Evolutionary conservation across 2,888 invertebrate species (phyloP), one percentile per base, ranked within the genome.

Genomic region (Baronia brevicornis): DNA sequence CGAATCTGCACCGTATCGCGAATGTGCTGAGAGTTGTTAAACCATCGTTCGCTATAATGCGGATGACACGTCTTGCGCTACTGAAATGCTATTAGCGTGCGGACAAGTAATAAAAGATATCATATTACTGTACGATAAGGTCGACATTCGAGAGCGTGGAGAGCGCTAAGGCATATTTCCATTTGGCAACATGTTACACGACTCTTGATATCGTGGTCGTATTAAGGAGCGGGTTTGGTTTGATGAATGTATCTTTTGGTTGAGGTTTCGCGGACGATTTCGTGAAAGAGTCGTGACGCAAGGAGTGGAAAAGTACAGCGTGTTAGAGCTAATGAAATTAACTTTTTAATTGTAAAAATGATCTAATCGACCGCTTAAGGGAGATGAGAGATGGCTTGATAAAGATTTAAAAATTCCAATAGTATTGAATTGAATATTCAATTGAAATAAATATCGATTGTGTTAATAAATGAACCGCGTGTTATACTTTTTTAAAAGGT

Each of bases 1-100:
- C 62, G 57, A 79, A 74, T 70, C 54, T 80, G 63, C 58, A 67
- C 78, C 74, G 66, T 79, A 75, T 64, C 52, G 46, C 56, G 54
- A 64, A 62, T 49, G 58, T 48, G 51, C 60, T 71, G 60, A n/a
- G 54, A 68, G 74, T 74, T 62, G 68, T 63, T 71, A 72, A 71
- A 63, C 61, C 63, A 59, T 62, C 63, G 68, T 54, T 52, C 47
- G 50, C 51, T 46, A 60, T 58, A 61, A 60, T 58, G 59, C 61
- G 57, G 64, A 65, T 66, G 67, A 65, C 63, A 68, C 64, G 66
- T 68, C 70, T 61, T 45, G 60, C 59, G 54, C 55, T 23, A 55
- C 54, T 47, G 47, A 55, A 51, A 54, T 54, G 58, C 53, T 59
- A 56, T 58, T 48, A 52, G 45, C 43, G 46, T 41, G 33, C 28